A percentile compares a stretch with the other conserved stretches of the same genome.
Evolutionary conservation across 2,113 vertebrate genomes (phyloP).

Genomic region (Plectropomus leopardus): DNA sequence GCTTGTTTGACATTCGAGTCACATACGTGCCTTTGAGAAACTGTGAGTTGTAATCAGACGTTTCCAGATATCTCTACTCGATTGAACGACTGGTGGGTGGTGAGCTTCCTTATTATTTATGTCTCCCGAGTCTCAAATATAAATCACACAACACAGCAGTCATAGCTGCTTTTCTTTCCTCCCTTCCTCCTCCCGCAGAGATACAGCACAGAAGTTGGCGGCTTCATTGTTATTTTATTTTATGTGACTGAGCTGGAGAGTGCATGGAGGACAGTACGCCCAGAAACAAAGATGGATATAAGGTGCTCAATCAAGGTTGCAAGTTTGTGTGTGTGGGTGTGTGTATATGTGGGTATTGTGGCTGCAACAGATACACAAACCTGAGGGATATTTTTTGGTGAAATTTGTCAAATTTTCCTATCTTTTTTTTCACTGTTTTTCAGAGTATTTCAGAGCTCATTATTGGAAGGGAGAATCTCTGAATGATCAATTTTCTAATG

Average conservation of each 20-base stretch:
- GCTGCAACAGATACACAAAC: conserved; percentile 1
- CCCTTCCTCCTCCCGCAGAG: conserved; percentile 42
- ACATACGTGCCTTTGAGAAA: conserved; percentile 68
- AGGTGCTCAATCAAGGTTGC: conserved; percentile 49
- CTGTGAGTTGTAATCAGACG: conserved; percentile 74
- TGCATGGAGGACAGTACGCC: conserved; percentile 42
- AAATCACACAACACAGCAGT: conserved; percentile 75
- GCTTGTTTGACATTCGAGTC: conserved; percentile 63
- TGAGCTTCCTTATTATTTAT: conserved; percentile 78
- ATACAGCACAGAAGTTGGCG: conserved; percentile 49
- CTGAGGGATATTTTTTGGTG: background rate
- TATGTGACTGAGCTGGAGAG: conserved; percentile 71
- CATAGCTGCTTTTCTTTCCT: conserved; percentile 59
- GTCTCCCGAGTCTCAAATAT: conserved; percentile 70
- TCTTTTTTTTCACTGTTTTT: background rate
- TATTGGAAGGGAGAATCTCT: background rate
- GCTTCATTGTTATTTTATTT: conserved; percentile 67
- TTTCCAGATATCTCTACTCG: conserved; percentile 71
- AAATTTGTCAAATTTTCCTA: background rate
- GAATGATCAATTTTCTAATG: conserved; percentile 26
- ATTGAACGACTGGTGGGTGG: conserved; percentile 75
- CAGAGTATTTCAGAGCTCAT: background rate
- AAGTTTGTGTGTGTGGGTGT: conserved; percentile 7
- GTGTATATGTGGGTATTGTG: conserved; percentile 3
- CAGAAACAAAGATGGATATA: conserved; percentile 53